Conservation (phyloP, 2,888 invertebrate species). For the Eudemis profundana region DNA sequence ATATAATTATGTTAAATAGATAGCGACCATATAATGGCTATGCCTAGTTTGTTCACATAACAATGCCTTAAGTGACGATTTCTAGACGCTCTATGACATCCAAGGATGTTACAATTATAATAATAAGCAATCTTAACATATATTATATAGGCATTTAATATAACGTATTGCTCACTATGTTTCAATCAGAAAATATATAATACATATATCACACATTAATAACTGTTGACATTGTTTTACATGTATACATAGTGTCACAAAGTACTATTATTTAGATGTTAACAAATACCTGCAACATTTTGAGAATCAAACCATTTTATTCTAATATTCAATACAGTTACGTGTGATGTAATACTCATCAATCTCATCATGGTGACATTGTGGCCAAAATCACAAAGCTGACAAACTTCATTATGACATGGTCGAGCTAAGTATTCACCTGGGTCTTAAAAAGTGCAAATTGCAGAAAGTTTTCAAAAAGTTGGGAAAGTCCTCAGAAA, state of each 20-base stretch:
- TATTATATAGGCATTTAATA: constrained; percentile 47
- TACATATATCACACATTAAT: constrained; percentile 54
- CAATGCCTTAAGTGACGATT: constrained; percentile 60
- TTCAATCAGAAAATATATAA: constrained; percentile 61
- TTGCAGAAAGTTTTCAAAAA: too few species aligned
- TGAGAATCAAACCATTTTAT: not conserved
- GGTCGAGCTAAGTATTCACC: too few species aligned
- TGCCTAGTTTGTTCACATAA: constrained; percentile 60
- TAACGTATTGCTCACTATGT: constrained; percentile 63
- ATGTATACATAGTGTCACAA: constrained; percentile 42
- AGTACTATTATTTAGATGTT: constrained; percentile 40
- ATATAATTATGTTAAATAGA: constrained; percentile 47
- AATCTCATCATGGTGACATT: not conserved
- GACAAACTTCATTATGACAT: too few species aligned
- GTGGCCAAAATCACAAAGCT: not conserved
- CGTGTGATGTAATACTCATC: not conserved
- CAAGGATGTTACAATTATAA: constrained; percentile 49
- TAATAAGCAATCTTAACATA: constrained; percentile 49
- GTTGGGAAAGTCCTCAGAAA: too few species aligned
- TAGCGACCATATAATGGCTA: constrained; percentile 54
- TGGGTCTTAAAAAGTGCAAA: too few species aligned
- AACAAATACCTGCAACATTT: constrained; percentile 19
- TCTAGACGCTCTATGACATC: constrained; percentile 52
- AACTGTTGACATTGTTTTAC: constrained; percentile 48
- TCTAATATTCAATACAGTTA: not conserved